Evolutionary conservation across 2,113 vertebrate genomes (phyloP).

Genomic region (Apodemus speciosus): DNA sequence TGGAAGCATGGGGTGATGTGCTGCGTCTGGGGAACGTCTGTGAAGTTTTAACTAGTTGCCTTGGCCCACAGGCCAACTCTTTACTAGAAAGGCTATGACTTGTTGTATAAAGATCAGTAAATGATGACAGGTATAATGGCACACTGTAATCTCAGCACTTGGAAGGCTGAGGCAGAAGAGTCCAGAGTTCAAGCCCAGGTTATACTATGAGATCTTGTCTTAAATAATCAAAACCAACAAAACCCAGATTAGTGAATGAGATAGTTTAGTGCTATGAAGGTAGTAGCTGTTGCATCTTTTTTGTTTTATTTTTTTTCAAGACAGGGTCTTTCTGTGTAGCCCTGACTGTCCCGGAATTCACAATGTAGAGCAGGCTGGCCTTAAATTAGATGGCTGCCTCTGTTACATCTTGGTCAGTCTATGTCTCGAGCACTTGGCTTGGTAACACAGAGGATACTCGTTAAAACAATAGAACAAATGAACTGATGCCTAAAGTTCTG

Average conservation of each 20-base stretch:
- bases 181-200: neutral
- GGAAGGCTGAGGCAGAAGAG: neutral
- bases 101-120: conserved; percentile 3
- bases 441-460: neutral
- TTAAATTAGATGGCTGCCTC: neutral
- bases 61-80: neutral
- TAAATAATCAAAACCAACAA: neutral
- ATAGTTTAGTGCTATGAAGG: neutral
- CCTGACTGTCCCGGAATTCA: neutral
- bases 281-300: too few relatives aligned
- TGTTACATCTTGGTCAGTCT: neutral
- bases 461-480: conserved; percentile 20
- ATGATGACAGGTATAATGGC: neutral
- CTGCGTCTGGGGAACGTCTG: neutral
- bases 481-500: neutral
- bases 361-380: neutral
- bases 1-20: neutral
- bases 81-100: conserved; percentile 46
- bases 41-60: conserved; percentile 27
- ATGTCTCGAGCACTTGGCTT: neutral
- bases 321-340: neutral
- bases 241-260: neutral
- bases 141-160: neutral
- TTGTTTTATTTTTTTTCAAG: neutral
- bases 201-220: neutral